phyloP scores from a whole-genome alignment of 2,113 vertebrate genomes.

The Cygnus atratus region DNA sequence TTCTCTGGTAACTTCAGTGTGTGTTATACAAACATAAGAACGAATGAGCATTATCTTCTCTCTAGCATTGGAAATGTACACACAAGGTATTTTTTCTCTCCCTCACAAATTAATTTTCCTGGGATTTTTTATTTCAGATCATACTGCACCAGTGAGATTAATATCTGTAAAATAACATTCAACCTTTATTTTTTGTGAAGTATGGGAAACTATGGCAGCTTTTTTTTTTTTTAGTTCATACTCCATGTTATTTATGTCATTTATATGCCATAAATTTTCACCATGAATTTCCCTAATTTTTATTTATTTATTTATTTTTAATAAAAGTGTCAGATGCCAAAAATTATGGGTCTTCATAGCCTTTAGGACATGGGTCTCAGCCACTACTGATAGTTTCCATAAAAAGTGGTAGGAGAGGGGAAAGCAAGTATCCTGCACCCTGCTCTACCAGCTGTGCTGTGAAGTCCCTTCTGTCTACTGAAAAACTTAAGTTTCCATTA shows the following conservation, averaged over 20 bases:
- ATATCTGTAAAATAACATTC: background rate
- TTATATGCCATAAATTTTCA: background rate
- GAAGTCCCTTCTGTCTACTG: background rate
- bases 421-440: background rate
- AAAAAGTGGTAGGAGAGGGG: background rate
- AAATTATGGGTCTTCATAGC: background rate
- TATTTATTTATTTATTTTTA: background rate
- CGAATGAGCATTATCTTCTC: background rate
- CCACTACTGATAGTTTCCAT: rapidly evolving
- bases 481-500: background rate
- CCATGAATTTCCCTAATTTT: background rate
- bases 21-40: background rate
- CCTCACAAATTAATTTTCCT: background rate
- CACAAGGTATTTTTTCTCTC: background rate
- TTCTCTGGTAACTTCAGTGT: background rate
- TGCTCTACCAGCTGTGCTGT: background rate
- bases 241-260: background rate
- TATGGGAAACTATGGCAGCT: rapidly evolving
- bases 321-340: background rate
- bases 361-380: background rate
- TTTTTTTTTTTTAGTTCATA: background rate
- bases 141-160: background rate
- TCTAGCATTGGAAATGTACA: background rate
- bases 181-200: background rate
- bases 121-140: background rate